Percentiles rank a stretch among this genome's conserved stretches.
Evolutionary conservation across 2,113 vertebrate genomes (phyloP).

Genomic region (Micronycteris hirsuta): DNA sequence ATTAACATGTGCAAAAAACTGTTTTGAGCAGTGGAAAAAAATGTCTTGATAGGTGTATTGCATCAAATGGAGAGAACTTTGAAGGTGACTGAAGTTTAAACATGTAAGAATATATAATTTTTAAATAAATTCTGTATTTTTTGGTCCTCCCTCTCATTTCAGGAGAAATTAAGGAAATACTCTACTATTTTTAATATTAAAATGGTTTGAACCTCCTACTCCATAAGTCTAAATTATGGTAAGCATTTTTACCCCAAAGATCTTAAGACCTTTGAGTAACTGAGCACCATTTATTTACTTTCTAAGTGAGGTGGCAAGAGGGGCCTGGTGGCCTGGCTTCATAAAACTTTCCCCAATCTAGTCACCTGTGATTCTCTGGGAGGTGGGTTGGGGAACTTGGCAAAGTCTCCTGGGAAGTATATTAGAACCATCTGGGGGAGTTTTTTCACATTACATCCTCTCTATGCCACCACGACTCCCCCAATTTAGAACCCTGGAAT

Average conservation of each 20-base stretch:
- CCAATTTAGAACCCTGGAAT: background rate
- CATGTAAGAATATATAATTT: too few species aligned
- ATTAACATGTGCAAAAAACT: too few species aligned
- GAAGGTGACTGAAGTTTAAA: too few species aligned
- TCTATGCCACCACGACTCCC: background rate
- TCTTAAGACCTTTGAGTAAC: background rate
- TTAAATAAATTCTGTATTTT: too few species aligned
- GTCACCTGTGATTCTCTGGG: background rate
- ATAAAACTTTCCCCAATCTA: background rate
- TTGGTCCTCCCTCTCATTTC: background rate
- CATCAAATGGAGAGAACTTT: too few species aligned
- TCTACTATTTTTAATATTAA: slow-evolving; percentile 42
- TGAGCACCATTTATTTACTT: background rate
- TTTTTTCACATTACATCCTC: background rate
- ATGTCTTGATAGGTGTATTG: too few species aligned
- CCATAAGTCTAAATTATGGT: background rate
- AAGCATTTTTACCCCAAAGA: background rate
- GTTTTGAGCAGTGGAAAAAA: too few species aligned
- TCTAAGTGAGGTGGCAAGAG: background rate
- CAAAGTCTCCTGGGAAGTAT: background rate
- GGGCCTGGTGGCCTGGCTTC: background rate
- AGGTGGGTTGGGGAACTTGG: background rate
- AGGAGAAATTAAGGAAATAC: background rate
- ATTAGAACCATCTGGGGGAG: background rate
- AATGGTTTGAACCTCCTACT: background rate